Base-by-base conservation (phyloP, 2,113 vertebrate genomes). In the Nesogale talazaci region DNA sequence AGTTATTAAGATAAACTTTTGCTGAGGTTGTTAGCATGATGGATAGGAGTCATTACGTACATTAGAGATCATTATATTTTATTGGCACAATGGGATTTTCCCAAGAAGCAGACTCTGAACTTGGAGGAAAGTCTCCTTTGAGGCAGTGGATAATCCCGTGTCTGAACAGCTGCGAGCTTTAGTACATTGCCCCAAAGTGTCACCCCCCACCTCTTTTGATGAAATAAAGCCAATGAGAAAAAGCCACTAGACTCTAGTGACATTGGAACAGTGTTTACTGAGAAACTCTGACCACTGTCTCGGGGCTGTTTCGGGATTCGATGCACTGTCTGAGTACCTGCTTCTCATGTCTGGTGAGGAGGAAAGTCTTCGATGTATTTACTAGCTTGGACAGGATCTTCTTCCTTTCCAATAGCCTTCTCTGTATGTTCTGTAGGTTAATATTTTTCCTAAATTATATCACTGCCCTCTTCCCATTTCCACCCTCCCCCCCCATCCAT, bases 1-100 rank as follows among this genome's bases (percentile, higher is more conserved):
- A 96, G 95, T 97, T 92, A 92, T 63, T 83, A 67, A 1, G 0
- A 88, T 94, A 95, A 97, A 89, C 96, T 98, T 98, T 97, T 25
- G 2, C 90, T 76, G 90, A 94, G 90, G 82, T 74, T 65, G 92
- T 98, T 97, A 97, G 56, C 63, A 89, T 95, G 85, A 97, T 85
- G 93, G 89, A 93, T 83, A 90, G 40, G 83, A 94, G 31, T 95
- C 92, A 89, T 92, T 97, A 94, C 83, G 57, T 83, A 87, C 89
- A 72, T 46, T 81, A 86, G 86, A 92, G 81, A 97, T 96, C 75
- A 97, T 97, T 95, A 90, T 94, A 94, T 98, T 97, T 95, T 95
- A 96, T 92, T 90, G 92, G 85, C 92, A 86, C 89, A 84, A 96
- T 85, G 79, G 29, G 74, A 96, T 84, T 97, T 92, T 15, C 79